Conservation (phyloP, 2,113 vertebrate species). For the Propithecus coquereli region DNA sequence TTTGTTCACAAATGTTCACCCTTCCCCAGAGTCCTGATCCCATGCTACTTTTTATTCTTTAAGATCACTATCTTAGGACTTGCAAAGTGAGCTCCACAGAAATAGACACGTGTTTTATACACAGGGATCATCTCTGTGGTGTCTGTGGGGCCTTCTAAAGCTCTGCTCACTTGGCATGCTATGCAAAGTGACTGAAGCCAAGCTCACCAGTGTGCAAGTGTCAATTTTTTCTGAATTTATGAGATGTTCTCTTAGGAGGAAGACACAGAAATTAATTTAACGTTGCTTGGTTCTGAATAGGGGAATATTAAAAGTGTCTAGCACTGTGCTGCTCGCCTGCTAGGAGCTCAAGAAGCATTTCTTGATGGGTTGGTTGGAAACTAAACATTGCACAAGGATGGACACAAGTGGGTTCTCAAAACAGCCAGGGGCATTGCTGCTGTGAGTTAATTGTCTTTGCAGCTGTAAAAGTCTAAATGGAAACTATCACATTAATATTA, state of each 20-base stretch:
- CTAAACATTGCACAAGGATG: not conserved
- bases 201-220: not conserved
- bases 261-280: not conserved
- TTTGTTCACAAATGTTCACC: not conserved
- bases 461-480: slow-evolving; percentile 22
- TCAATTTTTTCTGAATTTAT: not conserved
- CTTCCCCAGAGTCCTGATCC: not conserved
- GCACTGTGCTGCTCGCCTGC: not conserved
- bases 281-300: not conserved
- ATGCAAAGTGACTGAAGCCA: not conserved
- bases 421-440: not conserved
- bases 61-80: not conserved
- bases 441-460: not conserved
- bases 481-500: slow-evolving; percentile 9
- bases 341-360: not conserved
- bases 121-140: not conserved
- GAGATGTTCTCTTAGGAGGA: not conserved
- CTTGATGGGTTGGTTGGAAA: not conserved
- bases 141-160: not conserved
- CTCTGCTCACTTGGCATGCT: not conserved
- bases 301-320: not conserved
- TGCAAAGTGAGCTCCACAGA: not conserved
- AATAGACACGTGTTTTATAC: not conserved
- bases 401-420: not conserved
- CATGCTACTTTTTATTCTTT: not conserved